Evolutionary conservation across 2,797 vertebrate genomes (phyloP).

Genomic region (Halcyon chelicuti): DNA sequence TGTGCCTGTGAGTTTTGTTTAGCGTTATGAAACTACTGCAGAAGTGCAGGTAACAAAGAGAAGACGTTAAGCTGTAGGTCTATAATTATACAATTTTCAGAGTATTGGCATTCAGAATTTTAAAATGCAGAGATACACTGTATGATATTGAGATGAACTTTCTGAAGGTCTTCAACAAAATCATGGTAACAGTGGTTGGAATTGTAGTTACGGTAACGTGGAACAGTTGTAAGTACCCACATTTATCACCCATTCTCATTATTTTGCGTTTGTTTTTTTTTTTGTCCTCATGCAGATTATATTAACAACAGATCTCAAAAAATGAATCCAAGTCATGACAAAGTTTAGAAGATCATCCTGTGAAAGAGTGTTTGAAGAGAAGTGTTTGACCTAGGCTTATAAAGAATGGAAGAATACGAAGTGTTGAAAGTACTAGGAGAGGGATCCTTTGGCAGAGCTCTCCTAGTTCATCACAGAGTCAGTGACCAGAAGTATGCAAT

Average conservation of each 20-base stretch:
- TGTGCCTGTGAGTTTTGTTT: neutral
- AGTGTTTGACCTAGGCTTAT: neutral
- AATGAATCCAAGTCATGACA: neutral
- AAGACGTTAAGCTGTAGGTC: neutral
- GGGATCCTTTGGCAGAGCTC: constrained; percentile 90
- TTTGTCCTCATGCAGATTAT: neutral
- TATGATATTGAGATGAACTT: neutral
- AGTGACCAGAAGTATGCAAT: constrained; percentile 81
- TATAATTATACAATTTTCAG: rapidly evolving
- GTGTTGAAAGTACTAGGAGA: constrained; percentile 85
- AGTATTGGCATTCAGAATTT: neutral
- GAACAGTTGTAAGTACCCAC: neutral
- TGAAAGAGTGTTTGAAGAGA: neutral
- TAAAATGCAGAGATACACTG: neutral
- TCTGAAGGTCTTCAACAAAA: neutral
- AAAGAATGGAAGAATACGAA: constrained; percentile 86
- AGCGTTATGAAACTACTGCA: neutral
- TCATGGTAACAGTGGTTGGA: neutral
- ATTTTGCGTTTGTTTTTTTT: rapidly evolving
- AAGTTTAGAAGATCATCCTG: neutral
- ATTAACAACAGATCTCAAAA: neutral
- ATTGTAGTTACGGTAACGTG: neutral
- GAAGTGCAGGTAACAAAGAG: neutral
- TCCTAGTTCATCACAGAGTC: constrained; percentile 80
- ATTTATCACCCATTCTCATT: neutral